Percentiles rank a stretch among this genome's conserved stretches.
Conservation (phyloP, 2,113 vertebrate genomes). For the Pheucticus melanocephalus region DNA sequence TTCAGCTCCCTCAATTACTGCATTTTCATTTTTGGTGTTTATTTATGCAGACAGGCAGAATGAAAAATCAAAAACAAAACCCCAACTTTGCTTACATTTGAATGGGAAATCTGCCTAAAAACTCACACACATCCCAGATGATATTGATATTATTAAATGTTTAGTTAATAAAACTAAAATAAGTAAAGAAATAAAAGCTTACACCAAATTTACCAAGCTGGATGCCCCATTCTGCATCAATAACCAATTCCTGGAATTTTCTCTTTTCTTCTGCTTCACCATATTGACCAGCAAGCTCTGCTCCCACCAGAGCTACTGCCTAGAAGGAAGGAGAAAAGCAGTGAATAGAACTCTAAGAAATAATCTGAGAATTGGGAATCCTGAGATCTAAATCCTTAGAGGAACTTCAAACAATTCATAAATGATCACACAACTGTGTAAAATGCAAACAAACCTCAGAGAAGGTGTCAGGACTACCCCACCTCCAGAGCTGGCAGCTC, state of each 20-base stretch:
- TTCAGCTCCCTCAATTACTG: neutral
- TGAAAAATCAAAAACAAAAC: neutral
- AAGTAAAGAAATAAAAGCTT: slow-evolving; percentile 14
- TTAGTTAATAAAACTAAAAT: neutral
- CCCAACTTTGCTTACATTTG: neutral
- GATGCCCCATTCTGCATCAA: slow-evolving; percentile 91
- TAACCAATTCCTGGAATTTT: slow-evolving; percentile 84
- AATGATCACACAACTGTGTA: neutral
- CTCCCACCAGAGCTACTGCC: slow-evolving; percentile 87
- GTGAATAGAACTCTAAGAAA: neutral
- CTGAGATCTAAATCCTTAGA: neutral
- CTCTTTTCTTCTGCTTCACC: slow-evolving; percentile 71
- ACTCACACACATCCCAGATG: neutral
- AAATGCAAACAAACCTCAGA: neutral
- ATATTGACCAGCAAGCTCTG: slow-evolving; percentile 80
- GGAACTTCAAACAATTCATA: neutral
- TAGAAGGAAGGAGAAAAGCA: slow-evolving; percentile 41
- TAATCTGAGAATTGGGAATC: neutral
- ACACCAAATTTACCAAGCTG: slow-evolving; percentile 86
- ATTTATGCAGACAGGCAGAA: neutral
- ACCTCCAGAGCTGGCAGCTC: neutral
- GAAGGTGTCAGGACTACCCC: neutral
- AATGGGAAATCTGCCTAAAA: neutral
- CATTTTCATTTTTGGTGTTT: neutral
- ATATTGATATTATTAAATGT: neutral